phyloP scores from a whole-genome alignment of 2,888 invertebrate genomes.

The Drosophila leonis region DNA sequence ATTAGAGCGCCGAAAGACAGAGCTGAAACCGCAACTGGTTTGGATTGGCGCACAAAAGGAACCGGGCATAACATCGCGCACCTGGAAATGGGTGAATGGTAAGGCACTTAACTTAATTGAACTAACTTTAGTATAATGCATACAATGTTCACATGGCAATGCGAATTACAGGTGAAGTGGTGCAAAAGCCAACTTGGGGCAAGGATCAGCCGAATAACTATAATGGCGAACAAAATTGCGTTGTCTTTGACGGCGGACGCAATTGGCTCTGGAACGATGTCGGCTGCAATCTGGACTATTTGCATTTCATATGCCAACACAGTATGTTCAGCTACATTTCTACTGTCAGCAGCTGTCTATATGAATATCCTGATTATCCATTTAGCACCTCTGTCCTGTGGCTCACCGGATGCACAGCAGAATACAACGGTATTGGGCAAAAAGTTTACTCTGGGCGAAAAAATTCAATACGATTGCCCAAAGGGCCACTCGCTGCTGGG shows the following conservation, averaged over 20 bases:
- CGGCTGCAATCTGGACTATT: slow-evolving; percentile 96
- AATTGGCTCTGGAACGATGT: slow-evolving; percentile 98
- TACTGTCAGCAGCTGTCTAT: accelerated
- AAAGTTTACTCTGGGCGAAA: slow-evolving; percentile 89
- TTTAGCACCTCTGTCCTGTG: slow-evolving; percentile 93
- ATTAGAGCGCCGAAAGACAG: slow-evolving; percentile 92
- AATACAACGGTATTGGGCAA: slow-evolving; percentile 93
- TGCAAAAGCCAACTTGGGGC: slow-evolving; percentile 94
- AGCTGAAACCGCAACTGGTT: slow-evolving; percentile 93
- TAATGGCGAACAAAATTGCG: slow-evolving; percentile 97
- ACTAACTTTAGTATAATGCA: no score
- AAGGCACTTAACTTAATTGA: slow-evolving; percentile 78
- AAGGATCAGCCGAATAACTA: slow-evolving; percentile 98
- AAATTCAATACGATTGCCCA: slow-evolving; percentile 92
- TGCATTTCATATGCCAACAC: slow-evolving; percentile 97
- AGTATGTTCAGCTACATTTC: slow-evolving; percentile 87
- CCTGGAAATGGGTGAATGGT: slow-evolving; percentile 97
- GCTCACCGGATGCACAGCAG: slow-evolving; percentile 93
- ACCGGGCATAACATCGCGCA: slow-evolving; percentile 92
- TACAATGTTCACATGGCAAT: background rate
- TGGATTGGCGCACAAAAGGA: slow-evolving; percentile 97
- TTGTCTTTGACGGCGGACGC: slow-evolving; percentile 95
- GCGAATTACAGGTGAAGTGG: slow-evolving; percentile 89
- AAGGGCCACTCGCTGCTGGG: slow-evolving; percentile 93
- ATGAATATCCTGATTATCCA: slow-evolving; percentile 62